These are phyloP conservation scores for Neogobius melanostomus DNA, from an alignment of 2,113 vertebrate genomes.

Conservation along the genomic window DNA sequence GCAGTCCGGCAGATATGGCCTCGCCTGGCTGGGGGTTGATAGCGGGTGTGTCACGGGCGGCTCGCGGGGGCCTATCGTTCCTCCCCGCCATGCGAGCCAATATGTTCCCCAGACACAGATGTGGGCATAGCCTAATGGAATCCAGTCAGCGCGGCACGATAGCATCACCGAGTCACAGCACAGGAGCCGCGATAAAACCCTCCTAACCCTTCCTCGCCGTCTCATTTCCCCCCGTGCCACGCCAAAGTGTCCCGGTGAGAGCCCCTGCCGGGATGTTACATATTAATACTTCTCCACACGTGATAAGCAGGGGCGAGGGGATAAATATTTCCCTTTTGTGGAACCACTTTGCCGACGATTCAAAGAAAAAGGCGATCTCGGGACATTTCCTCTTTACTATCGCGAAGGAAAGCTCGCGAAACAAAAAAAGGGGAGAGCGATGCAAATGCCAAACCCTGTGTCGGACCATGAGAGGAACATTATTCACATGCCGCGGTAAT, in stretches of 20 bases:
- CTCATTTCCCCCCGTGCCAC: constrained; percentile 28
- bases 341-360: constrained; percentile 47
- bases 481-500: not conserved
- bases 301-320: constrained; percentile 59
- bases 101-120: constrained; percentile 67
- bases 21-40: constrained; percentile 62
- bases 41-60: constrained; percentile 63
- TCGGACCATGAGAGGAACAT: not conserved
- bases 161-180: constrained; percentile 70
- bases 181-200: constrained; percentile 64
- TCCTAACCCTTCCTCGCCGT: not conserved
- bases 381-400: constrained; percentile 28
- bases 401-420: not conserved
- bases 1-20: constrained; percentile 57
- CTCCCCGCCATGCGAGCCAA: constrained; percentile 53
- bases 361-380: constrained; percentile 30
- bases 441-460: not conserved
- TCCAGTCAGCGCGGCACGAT: constrained; percentile 68
- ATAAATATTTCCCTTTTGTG: constrained; percentile 59
- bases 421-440: not conserved
- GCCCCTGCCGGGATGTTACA: constrained; percentile 66
- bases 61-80: constrained; percentile 50
- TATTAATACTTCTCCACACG: constrained; percentile 71
- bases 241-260: constrained; percentile 66
- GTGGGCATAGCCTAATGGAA: constrained; percentile 76